A percentile compares a stretch with the other conserved stretches of the same genome.
phyloP scores from a whole-genome alignment of 37 sponge, comb jelly and placozoan species.

The Spongilla lacustris region DNA sequence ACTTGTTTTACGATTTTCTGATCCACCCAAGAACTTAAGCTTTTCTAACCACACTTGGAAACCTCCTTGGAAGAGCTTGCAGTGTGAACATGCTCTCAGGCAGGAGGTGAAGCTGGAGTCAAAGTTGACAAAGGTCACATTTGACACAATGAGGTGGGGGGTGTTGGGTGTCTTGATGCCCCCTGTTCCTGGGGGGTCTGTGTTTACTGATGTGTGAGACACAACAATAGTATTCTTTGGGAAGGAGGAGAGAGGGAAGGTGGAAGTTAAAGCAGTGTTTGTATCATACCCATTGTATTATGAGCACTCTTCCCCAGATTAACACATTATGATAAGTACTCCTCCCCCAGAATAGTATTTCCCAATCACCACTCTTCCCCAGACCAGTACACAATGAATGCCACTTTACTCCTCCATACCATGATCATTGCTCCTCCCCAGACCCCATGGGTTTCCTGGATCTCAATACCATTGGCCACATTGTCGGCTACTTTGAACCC shows the following conservation, averaged over 20 bases:
- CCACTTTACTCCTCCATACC: slow-evolving; percentile 15
- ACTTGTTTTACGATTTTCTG: slow-evolving; percentile 54
- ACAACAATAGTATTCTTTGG: slow-evolving; percentile 67
- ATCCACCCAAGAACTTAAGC: slow-evolving; percentile 43
- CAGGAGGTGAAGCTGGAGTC: slow-evolving; percentile 59
- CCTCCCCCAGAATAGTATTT: not conserved
- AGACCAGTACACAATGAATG: not conserved
- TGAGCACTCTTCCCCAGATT: too few relatives aligned
- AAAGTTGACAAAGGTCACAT: slow-evolving; percentile 85
- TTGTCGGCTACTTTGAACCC: slow-evolving; percentile 90
- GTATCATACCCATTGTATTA: too few relatives aligned
- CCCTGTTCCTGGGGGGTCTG: slow-evolving; percentile 49
- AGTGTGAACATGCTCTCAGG: slow-evolving; percentile 81
- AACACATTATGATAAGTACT: too few relatives aligned
- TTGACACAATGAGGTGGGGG: slow-evolving; percentile 63
- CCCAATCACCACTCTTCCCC: too few relatives aligned
- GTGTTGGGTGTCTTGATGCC: slow-evolving; percentile 76
- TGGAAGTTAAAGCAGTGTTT: not conserved
- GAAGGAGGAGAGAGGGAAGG: not conserved
- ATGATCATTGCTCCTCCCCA: slow-evolving; percentile 78
- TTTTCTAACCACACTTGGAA: slow-evolving; percentile 70
- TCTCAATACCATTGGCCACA: slow-evolving; percentile 83
- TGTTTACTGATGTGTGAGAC: slow-evolving; percentile 67
- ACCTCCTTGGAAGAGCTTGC: slow-evolving; percentile 78
- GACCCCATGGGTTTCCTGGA: slow-evolving; percentile 71